Evolutionary conservation across 2,797 vertebrate genomes (phyloP).

Genomic region (Sebastes matsubarae): DNA sequence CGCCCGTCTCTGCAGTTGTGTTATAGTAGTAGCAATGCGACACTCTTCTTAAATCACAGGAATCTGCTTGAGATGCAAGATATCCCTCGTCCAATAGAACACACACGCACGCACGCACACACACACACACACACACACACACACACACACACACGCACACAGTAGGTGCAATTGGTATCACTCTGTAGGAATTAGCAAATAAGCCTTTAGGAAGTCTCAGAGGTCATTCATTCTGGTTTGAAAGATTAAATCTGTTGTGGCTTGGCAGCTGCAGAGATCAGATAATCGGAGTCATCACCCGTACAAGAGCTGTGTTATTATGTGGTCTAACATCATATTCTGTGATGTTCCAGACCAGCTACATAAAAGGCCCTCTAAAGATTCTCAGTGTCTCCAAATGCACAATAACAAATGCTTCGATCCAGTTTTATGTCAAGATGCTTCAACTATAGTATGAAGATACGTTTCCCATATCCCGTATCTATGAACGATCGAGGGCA

Average conservation of each 20-base stretch:
- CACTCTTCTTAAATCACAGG: constrained; percentile 67
- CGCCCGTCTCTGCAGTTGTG: constrained; percentile 16
- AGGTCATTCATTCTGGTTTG: constrained; percentile 12
- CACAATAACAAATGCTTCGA: background rate
- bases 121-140: background rate
- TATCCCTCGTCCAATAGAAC: constrained; percentile 14
- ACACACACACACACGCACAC: background rate
- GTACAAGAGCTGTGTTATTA: background rate
- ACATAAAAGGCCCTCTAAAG: background rate
- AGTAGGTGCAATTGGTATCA: constrained; percentile 32
- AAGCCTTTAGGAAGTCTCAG: constrained; percentile 9
- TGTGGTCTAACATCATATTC: background rate
- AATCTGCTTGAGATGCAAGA: constrained; percentile 65
- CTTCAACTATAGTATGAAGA: background rate
- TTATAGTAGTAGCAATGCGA: constrained; percentile 52
- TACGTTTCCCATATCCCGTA: background rate
- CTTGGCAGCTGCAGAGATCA: constrained; percentile 3
- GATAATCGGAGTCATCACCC: background rate
- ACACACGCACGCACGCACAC: constrained; percentile 6
- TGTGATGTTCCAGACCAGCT: background rate
- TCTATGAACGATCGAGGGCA: background rate
- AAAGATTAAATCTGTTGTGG: constrained; percentile 22
- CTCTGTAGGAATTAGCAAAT: constrained; percentile 45
- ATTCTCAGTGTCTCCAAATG: background rate
- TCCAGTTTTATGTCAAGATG: background rate